phyloP scores from a whole-genome alignment of 2,797 vertebrate genomes.

The Catostomus latipinnis region DNA sequence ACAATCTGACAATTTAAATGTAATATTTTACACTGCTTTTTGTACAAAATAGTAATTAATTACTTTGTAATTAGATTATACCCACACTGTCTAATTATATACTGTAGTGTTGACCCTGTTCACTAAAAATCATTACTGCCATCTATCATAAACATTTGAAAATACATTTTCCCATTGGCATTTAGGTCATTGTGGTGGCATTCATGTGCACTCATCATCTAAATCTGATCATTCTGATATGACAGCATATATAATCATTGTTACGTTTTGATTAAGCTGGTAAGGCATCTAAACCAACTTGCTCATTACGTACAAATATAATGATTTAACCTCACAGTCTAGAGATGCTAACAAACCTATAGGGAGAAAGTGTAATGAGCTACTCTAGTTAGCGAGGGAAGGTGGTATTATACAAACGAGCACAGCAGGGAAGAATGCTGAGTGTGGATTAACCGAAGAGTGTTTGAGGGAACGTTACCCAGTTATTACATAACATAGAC shows the following conservation, averaged over 20 bases:
- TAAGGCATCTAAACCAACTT: neutral
- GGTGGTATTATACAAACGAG: neutral
- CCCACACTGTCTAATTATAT: too few species aligned
- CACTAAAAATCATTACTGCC: too few species aligned
- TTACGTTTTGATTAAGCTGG: neutral
- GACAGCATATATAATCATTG: neutral
- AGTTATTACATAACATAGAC: slow-evolving; percentile 3
- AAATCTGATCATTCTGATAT: neutral
- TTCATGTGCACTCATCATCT: too few species aligned
- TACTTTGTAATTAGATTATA: too few species aligned
- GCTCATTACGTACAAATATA: neutral
- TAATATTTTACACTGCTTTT: too few species aligned
- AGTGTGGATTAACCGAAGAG: neutral
- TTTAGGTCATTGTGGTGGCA: too few species aligned
- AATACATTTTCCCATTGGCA: neutral
- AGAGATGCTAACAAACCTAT: neutral
- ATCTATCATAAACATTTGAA: too few species aligned
- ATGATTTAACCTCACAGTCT: neutral
- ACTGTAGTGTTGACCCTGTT: too few species aligned
- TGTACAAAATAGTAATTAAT: too few species aligned
- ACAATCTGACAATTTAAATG: too few species aligned
- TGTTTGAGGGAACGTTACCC: neutral
- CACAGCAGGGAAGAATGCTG: neutral
- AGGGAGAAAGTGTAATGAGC: slow-evolving; percentile 9
- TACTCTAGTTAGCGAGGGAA: neutral